Evolutionary conservation across 2,888 invertebrate species (phyloP), one percentile per base, ranked within the genome.

Genomic region (Slavum lentiscoides): DNA sequence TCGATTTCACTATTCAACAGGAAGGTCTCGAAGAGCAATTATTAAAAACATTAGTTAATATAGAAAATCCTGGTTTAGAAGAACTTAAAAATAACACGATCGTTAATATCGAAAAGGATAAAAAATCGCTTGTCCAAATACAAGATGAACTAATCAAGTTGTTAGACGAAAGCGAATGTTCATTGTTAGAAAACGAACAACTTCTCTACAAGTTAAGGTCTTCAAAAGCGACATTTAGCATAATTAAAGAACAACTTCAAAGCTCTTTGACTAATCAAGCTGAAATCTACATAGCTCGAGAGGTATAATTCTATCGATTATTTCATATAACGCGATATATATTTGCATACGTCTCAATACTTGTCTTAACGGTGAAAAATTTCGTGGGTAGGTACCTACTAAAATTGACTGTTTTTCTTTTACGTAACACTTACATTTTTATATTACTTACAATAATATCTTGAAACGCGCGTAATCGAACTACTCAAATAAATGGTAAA

Each of bases 1-100:
- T 96, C 74, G 96, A 96, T 89, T 96, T 96, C 86, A 93, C 95
- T 73, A 93, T 96, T 82, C 96, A 95, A 86, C 93, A 95, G 86
- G 92, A 94, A 88, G 96, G 90, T 3, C 88, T 96, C 82, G 93
- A 96, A 86, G 92, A 93, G 17, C 96, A 96, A 87, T 89, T 97
- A 81, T 88, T 97, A 82, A 95, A 93, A 62, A 92, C 94, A 84
- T 95, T 96, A 82, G 95, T 96, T 39, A 90, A 94, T 64, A 93
- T 93, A 86, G 97, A 97, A 87, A 89, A 93, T 84, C 96, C 96
- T 0, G 91, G 94, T 84, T 88, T 97, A 23, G 96, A 97, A 86
- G 93, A 94, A 86, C 93, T 94, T 89, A 96, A 96, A 86, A 94
- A 95, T 86, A 90, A 89, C 83, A 89, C 96, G 76, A 95, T 96